Percentiles rank a stretch among this genome's conserved stretches.
These are phyloP conservation scores for Nycticorax nycticorax DNA, from an alignment of 2,113 vertebrate genomes.

Conservation along the genomic window DNA sequence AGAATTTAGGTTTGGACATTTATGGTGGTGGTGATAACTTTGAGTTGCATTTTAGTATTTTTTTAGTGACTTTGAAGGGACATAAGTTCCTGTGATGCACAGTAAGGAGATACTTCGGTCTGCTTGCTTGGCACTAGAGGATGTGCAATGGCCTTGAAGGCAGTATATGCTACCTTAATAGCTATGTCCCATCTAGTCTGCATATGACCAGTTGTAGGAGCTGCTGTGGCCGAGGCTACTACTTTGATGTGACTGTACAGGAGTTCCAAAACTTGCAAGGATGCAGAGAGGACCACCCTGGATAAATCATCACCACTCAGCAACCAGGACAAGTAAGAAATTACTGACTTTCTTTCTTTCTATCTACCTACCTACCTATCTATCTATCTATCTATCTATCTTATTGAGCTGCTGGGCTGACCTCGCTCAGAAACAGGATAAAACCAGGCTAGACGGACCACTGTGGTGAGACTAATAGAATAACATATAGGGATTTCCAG, in stretches of 20 bases:
- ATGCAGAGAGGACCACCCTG: not conserved
- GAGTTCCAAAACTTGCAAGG: not conserved
- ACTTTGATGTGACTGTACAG: not conserved
- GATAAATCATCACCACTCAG: not conserved
- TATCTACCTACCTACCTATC: too few species aligned
- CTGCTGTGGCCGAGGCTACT: not conserved
- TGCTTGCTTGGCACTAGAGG: not conserved
- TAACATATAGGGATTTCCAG: not conserved
- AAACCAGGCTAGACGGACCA: not conserved
- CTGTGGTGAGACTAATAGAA: not conserved
- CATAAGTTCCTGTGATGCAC: not conserved
- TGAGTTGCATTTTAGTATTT: not conserved
- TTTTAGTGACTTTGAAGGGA: not conserved
- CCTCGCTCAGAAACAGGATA: not conserved
- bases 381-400: too few species aligned
- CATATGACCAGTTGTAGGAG: rapidly evolving
- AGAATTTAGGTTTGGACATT: not conserved
- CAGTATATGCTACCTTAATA: not conserved
- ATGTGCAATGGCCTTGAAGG: not conserved
- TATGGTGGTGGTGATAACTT: not conserved
- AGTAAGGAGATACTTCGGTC: not conserved
- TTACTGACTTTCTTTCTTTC: too few species aligned
- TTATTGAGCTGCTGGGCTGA: not conserved
- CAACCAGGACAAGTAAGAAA: not conserved
- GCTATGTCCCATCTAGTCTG: not conserved